Evolutionary conservation across 1,140 invertebrate species (phyloP), one percentile per base, ranked within the genome.

Genomic region (Heliconius nattereri): DNA sequence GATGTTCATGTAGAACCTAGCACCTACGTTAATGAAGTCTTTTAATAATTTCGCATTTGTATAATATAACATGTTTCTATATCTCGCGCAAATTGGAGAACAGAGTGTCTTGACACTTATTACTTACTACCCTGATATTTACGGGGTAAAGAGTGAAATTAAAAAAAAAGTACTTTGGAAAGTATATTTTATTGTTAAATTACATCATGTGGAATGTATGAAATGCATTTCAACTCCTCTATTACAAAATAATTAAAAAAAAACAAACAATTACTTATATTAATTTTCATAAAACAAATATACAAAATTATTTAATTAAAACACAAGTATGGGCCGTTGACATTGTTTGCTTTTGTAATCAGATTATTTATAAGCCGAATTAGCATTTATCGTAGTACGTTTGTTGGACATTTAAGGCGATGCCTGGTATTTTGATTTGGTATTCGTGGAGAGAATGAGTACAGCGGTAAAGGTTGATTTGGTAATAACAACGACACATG

Each of bases 351-450:
- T 66, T 66, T 29, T 3, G 26, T 66, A 66, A 66, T 66, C 23
- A 49, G 45, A 75, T 35, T 54, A 75, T 75, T 60, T 60, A 75
- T 57, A 54, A 75, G 74, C 74, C 52, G 45, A 32, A 75, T 75
- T 57, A 54, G 54, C 74, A 75, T 75, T 57, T 75, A 54, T 29
- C 52, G 74, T 60, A 35, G 37, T 74, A 74, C 73, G 73, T 74
- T 45, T 74, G 73, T 54, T 54, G 26, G 5, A 60, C 74, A 60
- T 75, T 75, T 75, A 35, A 75, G 74, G 74, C 32, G 54, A 35
- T 57, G 74, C 11, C 26, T 57, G 74, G 74, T 57, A 66, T 75
- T 75, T 75, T 75, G 32, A 75, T 75, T 75, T 37, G 74, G 52
- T 52, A 75, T 66, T 75, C 29, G 11, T 57, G 19, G 52, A 49